Evolutionary conservation across 2,888 invertebrate genomes (phyloP).

Genomic region (Cantharis rustica): DNA sequence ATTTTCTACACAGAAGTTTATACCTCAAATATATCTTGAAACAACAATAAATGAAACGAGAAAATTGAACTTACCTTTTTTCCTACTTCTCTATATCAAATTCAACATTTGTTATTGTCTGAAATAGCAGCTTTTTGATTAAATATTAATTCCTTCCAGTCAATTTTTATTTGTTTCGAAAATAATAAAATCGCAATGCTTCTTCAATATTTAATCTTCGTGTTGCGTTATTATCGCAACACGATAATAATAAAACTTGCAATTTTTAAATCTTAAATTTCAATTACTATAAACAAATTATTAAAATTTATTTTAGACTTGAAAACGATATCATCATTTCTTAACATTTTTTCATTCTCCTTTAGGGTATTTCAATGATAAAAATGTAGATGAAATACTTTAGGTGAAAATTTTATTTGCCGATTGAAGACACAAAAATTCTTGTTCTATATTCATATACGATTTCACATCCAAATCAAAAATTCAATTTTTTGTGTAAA

Average conservation of each 20-base stretch:
- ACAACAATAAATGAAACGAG: constrained; percentile 16
- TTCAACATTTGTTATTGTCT: background rate
- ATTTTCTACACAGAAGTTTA: constrained; percentile 21
- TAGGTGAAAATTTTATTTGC: constrained; percentile 25
- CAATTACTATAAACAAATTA: background rate
- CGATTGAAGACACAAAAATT: constrained; percentile 16
- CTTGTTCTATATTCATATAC: background rate
- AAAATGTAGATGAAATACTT: constrained; percentile 24
- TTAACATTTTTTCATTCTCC: constrained; percentile 7
- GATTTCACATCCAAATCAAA: constrained; percentile 12
- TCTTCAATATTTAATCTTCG: background rate
- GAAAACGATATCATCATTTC: background rate
- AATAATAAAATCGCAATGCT: background rate
- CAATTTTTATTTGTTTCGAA: background rate
- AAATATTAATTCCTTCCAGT: background rate
- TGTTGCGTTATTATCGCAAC: no score
- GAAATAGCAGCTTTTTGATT: background rate
- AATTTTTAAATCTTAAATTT: background rate
- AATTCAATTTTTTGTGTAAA: background rate
- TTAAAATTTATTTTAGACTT: background rate
- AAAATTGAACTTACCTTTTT: constrained; percentile 4
- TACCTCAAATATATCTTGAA: constrained; percentile 19
- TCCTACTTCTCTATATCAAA: background rate
- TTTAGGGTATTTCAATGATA: constrained; percentile 17
- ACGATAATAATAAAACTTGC: background rate